Conservation (phyloP, 1,140 invertebrate species). For the Drosophila repleta region DNA sequence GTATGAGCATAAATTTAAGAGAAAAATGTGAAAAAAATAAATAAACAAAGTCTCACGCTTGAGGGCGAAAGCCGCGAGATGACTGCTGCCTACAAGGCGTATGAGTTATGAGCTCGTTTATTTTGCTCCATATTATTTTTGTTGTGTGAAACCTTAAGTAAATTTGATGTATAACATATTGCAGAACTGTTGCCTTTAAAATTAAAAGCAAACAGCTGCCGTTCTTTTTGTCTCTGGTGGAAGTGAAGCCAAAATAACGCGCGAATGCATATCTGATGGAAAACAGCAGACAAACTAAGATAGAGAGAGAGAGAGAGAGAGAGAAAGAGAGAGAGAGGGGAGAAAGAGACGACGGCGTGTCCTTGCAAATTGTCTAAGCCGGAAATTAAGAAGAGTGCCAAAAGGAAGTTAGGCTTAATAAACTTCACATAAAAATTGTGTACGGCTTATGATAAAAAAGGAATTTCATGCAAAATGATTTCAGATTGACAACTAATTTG, state of each 20-base stretch:
- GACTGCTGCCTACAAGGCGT: conserved; percentile 43
- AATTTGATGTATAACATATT: conserved; percentile 58
- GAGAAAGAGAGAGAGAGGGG: too few relatives aligned
- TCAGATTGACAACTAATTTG: background rate
- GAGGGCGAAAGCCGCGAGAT: conserved; percentile 3
- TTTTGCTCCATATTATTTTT: conserved; percentile 50
- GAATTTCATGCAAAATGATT: too few relatives aligned
- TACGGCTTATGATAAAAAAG: conserved; percentile 4
- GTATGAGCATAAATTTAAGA: conserved; percentile 18
- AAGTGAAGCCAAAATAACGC: conserved; percentile 1
- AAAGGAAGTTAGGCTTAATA: conserved; percentile 69
- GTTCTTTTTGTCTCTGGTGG: background rate
- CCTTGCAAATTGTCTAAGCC: conserved; percentile 44
- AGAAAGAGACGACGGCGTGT: too few relatives aligned
- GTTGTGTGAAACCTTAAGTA: conserved; percentile 43
- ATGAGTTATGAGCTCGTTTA: conserved; percentile 54
- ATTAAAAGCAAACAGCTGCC: conserved; percentile 46
- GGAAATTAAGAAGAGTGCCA: conserved; percentile 71
- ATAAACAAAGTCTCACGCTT: conserved; percentile 11
- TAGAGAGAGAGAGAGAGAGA: too few relatives aligned
- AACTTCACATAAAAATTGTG: conserved; percentile 71
- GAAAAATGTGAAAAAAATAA: conserved; percentile 31
- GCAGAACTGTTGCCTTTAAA: conserved; percentile 40
- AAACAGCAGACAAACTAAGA: conserved; percentile 6
- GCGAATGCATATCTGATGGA: conserved; percentile 34